Percentiles rank a stretch among this genome's conserved stretches.
Conservation (phyloP, 2,888 invertebrate species). For the Crossocerus cetratus region DNA sequence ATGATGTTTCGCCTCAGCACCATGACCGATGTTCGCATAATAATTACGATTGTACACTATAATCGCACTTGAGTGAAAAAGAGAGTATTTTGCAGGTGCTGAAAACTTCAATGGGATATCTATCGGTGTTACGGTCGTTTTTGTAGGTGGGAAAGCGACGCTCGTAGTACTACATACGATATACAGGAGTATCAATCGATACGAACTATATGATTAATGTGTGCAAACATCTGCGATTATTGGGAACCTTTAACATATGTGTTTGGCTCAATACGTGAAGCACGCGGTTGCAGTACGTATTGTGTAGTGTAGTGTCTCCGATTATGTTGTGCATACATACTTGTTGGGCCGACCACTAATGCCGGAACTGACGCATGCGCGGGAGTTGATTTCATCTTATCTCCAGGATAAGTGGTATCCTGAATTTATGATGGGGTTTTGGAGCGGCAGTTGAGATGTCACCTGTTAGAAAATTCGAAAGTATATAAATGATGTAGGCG, state of each 20-base stretch:
- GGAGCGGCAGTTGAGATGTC: slow-evolving; percentile 78
- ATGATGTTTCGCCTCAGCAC: slow-evolving; percentile 79
- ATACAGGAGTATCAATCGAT: too few species aligned
- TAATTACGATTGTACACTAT: not conserved
- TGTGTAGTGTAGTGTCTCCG: slow-evolving; percentile 28
- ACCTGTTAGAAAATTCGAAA: slow-evolving; percentile 57
- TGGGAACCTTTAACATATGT: too few species aligned
- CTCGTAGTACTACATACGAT: too few species aligned
- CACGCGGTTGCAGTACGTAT: slow-evolving; percentile 16
- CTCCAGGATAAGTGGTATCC: slow-evolving; percentile 76
- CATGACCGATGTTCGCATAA: slow-evolving; percentile 78
- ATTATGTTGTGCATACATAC: slow-evolving; percentile 78
- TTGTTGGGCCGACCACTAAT: slow-evolving; percentile 81
- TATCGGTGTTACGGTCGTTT: slow-evolving; percentile 59
- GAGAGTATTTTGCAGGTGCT: slow-evolving; percentile 47
- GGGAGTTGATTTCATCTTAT: slow-evolving; percentile 76
- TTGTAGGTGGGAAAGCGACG: not conserved
- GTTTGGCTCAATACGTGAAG: not conserved
- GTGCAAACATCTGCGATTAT: too few species aligned
- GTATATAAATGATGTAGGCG: too few species aligned
- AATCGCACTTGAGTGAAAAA: not conserved
- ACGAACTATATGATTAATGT: too few species aligned
- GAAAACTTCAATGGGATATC: slow-evolving; percentile 61
- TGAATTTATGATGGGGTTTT: slow-evolving; percentile 80
- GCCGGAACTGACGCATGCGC: slow-evolving; percentile 78